phyloP scores from a whole-genome alignment of 2,888 invertebrate genomes.

The Onchidella celtica region DNA sequence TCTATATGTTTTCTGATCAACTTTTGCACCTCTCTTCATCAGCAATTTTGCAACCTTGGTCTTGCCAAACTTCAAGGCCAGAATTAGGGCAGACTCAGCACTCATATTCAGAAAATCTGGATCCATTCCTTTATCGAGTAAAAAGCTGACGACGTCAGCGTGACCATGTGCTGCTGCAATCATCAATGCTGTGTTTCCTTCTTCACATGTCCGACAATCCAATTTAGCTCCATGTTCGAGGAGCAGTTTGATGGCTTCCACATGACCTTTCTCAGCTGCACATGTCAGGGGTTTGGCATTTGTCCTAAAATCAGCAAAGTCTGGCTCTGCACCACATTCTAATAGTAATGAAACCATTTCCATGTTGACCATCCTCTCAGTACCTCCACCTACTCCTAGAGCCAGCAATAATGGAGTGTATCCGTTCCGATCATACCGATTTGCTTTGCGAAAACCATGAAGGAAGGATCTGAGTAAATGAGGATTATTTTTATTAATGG shows the following conservation, averaged over 20 bases:
- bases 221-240: constrained; percentile 18
- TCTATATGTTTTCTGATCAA: background rate
- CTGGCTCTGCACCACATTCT: constrained; percentile 5
- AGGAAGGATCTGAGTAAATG: constrained; percentile 20
- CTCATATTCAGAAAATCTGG: background rate
- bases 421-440: background rate
- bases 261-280: constrained; percentile 7
- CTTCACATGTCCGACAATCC: background rate
- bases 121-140: constrained; percentile 8
- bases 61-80: background rate
- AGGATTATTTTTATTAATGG: constrained; percentile 12
- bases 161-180: constrained; percentile 9
- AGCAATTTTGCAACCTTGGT: constrained; percentile 10
- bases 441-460: constrained; percentile 6
- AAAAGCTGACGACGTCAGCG: background rate
- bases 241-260: constrained; percentile 19
- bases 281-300: constrained; percentile 9
- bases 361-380: background rate
- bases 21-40: constrained; percentile 10
- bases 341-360: constrained; percentile 21
- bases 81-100: background rate
- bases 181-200: constrained; percentile 7
- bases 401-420: constrained; percentile 31
- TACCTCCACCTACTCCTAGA: background rate
- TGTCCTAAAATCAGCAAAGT: background rate